Evolutionary conservation across 1,140 invertebrate genomes (phyloP), one percentile per base, ranked within the genome.

Genomic region (Araneus ventricosus): DNA sequence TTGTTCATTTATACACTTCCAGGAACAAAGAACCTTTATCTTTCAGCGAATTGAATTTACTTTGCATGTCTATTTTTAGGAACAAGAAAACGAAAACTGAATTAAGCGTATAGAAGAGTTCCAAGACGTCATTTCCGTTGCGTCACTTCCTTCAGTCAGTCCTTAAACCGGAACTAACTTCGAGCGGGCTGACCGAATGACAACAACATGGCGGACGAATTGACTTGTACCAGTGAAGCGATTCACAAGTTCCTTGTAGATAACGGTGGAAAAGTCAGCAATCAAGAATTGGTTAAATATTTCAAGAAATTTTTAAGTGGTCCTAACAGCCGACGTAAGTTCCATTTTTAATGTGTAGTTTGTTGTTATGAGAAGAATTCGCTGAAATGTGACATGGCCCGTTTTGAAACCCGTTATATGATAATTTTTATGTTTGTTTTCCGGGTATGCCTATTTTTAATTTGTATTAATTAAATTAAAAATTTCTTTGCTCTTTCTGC

Each of bases 241-340:
- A 98, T 99, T 95, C 96, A 97, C 79, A 96, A 97, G 95, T 98
- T 97, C 96, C 97, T 99, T 96, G 94, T 98, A 94, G 96, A 96
- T 94, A 97, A 97, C 95, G 97, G 97, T 93, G 98, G 98, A 34
- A 97, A 97, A 96, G 97, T 98, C 85, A 97, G 97, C 94, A 98
- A 98, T 95, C 97, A 97, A 95, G 97, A 98, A 93, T 96, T 98
- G 92, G 98, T 98, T 59, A 98, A 98, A 95, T 96, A 98, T 96
- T 99, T 98, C 94, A 98, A 98, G 95, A 96, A 96, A 92, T 98
- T 97, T 95, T 96, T 99, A 37, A 98, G 97, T 88, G 97, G 98
- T 96, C 97, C 97, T 5, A 96, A 96, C 93, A 97, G 96, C 87
- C 96, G 97, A 97, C 97, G 97, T 98, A 96, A 96, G 96, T 96